A percentile compares a stretch with the other conserved stretches of the same genome.
These are phyloP conservation scores for Drosophila fungiperda DNA, from an alignment of 2,888 invertebrate species.

Conservation along the genomic window DNA sequence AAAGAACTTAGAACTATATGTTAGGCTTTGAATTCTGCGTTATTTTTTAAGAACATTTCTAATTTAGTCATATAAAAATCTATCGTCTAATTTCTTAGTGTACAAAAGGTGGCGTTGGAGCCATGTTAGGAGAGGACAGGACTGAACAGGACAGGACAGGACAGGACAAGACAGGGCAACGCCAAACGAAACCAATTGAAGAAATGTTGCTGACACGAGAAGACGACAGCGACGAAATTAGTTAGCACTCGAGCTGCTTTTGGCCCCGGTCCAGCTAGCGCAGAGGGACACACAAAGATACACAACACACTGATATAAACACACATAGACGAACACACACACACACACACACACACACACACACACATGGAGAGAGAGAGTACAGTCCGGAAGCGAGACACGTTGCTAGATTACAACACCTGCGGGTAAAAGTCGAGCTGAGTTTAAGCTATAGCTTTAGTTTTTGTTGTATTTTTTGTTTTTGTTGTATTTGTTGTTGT, in stretches of 20 bases:
- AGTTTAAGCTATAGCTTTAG: slow-evolving; percentile 4
- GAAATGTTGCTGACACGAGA: slow-evolving; percentile 77
- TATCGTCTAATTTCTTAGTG: not conserved
- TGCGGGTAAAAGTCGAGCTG: slow-evolving; percentile 67
- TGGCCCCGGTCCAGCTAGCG: slow-evolving; percentile 64
- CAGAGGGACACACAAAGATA: slow-evolving; percentile 14
- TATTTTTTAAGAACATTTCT: not conserved
- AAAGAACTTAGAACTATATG: not conserved
- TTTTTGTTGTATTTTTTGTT: slow-evolving; percentile 10
- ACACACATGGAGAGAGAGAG: slow-evolving; percentile 4
- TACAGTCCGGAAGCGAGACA: slow-evolving; percentile 31
- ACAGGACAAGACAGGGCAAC: slow-evolving; percentile 31
- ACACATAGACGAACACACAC: not conserved
- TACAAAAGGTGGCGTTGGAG: slow-evolving; percentile 5
- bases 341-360: slow-evolving; percentile 7
- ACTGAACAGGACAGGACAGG: not conserved
- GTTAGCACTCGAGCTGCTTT: slow-evolving; percentile 76
- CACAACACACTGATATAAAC: slow-evolving; percentile 10
- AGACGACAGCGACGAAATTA: slow-evolving; percentile 74
- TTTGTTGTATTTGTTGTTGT: not conserved
- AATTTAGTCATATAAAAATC: not conserved
- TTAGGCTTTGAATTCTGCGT: fast-evolving
- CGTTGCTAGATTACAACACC: slow-evolving; percentile 72
- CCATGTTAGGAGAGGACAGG: slow-evolving; percentile 23
- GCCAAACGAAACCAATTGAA: slow-evolving; percentile 79